A percentile compares a stretch with the other conserved stretches of the same genome.
These are phyloP conservation scores for Philonicus albiceps DNA, from an alignment of 2,888 invertebrate species.

Conservation along the genomic window DNA sequence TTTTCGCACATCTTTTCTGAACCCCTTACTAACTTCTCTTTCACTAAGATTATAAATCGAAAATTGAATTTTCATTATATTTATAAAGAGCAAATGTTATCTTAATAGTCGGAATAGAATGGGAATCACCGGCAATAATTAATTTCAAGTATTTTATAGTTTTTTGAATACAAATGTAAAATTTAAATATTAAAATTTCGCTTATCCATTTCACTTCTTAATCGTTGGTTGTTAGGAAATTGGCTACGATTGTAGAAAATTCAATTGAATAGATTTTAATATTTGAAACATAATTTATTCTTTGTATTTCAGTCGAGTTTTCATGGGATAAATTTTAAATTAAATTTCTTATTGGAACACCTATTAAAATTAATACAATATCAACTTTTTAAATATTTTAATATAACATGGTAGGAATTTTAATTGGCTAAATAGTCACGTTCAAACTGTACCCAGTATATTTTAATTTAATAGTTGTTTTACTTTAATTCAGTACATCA, in stretches of 20 bases:
- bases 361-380: neutral
- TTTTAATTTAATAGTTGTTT: neutral
- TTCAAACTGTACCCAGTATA: neutral
- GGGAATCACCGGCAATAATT: no score
- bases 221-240: neutral
- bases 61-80: neutral
- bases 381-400: neutral
- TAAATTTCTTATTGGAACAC: neutral
- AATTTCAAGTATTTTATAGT: no score
- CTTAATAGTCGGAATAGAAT: no score
- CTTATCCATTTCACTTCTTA: neutral
- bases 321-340: conserved; percentile 1
- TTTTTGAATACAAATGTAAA: neutral
- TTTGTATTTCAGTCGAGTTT: conserved; percentile 3
- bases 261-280: neutral
- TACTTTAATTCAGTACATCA: neutral
- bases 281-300: neutral
- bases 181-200: neutral
- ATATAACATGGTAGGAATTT: neutral
- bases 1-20: neutral
- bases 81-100: no score
- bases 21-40: neutral
- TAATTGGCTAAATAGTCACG: neutral
- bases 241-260: neutral
- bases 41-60: neutral